Evolutionary conservation across 2,113 vertebrate genomes (phyloP).

Genomic region (Oxyura jamaicensis): DNA sequence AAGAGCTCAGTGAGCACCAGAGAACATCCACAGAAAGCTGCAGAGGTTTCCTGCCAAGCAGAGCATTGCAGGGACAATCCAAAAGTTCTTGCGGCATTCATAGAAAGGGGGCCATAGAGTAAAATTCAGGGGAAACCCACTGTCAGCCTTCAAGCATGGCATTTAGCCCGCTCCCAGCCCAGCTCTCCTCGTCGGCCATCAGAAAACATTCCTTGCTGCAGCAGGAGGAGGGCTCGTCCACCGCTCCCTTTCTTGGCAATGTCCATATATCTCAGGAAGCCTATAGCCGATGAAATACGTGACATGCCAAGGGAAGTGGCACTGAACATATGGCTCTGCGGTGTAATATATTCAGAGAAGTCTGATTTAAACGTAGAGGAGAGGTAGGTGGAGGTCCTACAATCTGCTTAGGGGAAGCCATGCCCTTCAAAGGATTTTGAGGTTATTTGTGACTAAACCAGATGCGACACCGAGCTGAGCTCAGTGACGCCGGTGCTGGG

Average conservation of each 20-base stretch:
- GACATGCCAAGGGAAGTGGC: background rate
- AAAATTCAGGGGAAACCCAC: background rate
- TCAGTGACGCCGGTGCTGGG: background rate
- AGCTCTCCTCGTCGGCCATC: background rate
- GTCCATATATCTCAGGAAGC: background rate
- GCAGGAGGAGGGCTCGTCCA: background rate
- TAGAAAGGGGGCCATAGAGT: rapidly evolving
- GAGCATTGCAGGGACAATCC: background rate
- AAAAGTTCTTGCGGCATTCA: background rate
- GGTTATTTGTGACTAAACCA: background rate
- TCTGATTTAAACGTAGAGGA: conserved; percentile 19
- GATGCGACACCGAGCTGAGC: background rate
- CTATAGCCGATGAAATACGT: background rate
- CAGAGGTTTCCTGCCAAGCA: rapidly evolving
- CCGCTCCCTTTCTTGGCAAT: background rate
- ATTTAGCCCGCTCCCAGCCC: background rate
- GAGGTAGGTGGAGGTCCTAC: conserved; percentile 36
- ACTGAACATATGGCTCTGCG: conserved; percentile 31
- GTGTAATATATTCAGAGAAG: conserved; percentile 22
- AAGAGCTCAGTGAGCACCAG: background rate
- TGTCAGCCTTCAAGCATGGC: rapidly evolving
- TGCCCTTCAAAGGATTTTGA: conserved; percentile 35
- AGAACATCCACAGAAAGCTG: background rate
- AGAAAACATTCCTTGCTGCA: background rate
- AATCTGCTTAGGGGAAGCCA: background rate